Conservation (phyloP, 2,888 invertebrate species). For the Acanthosepion esculentum region DNA sequence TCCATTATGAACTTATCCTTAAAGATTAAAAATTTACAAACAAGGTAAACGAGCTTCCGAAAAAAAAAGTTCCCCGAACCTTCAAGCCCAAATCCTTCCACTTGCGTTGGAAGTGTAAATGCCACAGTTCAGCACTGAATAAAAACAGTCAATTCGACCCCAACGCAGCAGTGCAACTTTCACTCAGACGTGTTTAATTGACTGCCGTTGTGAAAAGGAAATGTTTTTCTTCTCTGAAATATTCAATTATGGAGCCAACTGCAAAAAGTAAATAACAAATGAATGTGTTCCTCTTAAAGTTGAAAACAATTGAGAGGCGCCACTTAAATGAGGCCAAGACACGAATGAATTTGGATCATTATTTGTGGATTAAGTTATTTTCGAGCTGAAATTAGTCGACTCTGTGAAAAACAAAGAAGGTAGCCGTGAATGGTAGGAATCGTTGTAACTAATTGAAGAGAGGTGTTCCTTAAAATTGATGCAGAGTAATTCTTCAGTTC, state of each 20-base stretch:
- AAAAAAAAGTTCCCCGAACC: too few relatives aligned
- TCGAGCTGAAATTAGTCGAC: neutral
- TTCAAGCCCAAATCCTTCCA: neutral
- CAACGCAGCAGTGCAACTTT: neutral
- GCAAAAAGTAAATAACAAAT: neutral
- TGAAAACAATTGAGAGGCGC: neutral
- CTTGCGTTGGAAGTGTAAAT: neutral
- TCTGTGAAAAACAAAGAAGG: neutral
- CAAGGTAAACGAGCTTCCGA: too few relatives aligned
- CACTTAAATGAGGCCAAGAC: neutral
- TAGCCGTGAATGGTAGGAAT: neutral
- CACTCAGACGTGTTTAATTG: constrained; percentile 2
- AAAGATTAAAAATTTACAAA: too few relatives aligned
- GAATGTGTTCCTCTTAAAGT: neutral
- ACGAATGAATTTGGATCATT: neutral
- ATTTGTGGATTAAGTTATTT: neutral
- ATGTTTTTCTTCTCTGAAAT: neutral
- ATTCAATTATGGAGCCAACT: neutral
- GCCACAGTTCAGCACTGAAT: neutral
- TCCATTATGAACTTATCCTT: too few relatives aligned
- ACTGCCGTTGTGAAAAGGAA: neutral
- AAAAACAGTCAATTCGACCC: neutral
- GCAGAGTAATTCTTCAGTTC: too few relatives aligned
- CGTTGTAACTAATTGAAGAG: neutral
- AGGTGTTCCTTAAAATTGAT: neutral